Percentiles rank a stretch among this genome's conserved stretches.
Conservation (phyloP, 2,113 vertebrate species). For the Nestor notabilis region DNA sequence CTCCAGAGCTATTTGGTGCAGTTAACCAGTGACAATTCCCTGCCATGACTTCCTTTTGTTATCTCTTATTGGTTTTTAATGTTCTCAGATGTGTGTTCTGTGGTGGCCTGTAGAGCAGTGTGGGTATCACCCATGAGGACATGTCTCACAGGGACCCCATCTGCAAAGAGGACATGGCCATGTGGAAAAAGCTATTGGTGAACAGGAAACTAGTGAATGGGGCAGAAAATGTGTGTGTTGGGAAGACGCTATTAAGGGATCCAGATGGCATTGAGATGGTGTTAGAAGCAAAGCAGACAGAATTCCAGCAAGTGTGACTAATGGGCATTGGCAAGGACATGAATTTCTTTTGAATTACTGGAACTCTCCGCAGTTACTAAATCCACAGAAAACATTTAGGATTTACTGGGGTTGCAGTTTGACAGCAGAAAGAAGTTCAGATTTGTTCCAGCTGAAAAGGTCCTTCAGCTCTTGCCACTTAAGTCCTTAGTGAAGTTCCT, state of each 20-base stretch:
- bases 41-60: background rate
- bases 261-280: conserved; percentile 35
- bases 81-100: background rate
- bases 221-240: conserved; percentile 33
- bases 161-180: background rate
- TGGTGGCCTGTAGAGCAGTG: background rate
- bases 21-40: background rate
- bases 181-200: conserved; percentile 26
- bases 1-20: background rate
- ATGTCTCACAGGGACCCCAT: background rate
- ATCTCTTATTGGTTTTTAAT: background rate
- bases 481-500: background rate
- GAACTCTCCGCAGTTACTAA: conserved; percentile 52
- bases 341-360: conserved; percentile 57
- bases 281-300: conserved; percentile 36
- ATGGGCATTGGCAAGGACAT: conserved; percentile 55
- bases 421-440: conserved; percentile 52
- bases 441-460: conserved; percentile 64
- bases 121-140: background rate
- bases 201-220: conserved; percentile 8
- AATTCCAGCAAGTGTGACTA: conserved; percentile 61
- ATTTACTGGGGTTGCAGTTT: conserved; percentile 45
- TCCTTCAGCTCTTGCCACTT: conserved; percentile 38
- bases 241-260: conserved; percentile 22
- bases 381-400: conserved; percentile 62